phyloP scores from a whole-genome alignment of 2,113 vertebrate species.

The Uropsilus gracilis region DNA sequence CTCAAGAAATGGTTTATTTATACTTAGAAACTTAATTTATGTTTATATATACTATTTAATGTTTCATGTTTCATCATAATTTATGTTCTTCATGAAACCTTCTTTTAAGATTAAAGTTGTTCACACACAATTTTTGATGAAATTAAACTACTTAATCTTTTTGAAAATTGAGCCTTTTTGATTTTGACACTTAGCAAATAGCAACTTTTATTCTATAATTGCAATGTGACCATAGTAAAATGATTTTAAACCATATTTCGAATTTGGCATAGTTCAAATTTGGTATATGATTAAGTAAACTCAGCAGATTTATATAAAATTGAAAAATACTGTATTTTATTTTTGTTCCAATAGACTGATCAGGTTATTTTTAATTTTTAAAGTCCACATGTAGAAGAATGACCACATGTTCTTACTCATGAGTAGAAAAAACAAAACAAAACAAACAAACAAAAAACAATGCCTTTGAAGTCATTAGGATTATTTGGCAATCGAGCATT shows the following conservation, averaged over 20 bases:
- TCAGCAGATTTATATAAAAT: neutral
- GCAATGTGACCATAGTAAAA: slow-evolving; percentile 1
- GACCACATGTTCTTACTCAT: neutral
- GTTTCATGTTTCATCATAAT: neutral
- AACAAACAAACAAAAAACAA: too few species aligned
- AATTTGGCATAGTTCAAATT: slow-evolving; percentile 34
- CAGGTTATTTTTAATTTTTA: slow-evolving; percentile 9
- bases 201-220: slow-evolving; percentile 45
- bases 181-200: slow-evolving; percentile 67
- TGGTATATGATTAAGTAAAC: slow-evolving; percentile 15
- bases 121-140: neutral
- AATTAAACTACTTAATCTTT: slow-evolving; percentile 49
- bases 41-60: slow-evolving; percentile 32
- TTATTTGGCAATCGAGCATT: slow-evolving; percentile 18
- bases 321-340: neutral
- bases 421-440: too few species aligned
- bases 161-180: slow-evolving; percentile 49
- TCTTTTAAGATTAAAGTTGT: slow-evolving; percentile 46
- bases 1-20: slow-evolving; percentile 14
- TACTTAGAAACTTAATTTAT: slow-evolving; percentile 17
- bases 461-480: slow-evolving; percentile 24
- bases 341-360: neutral
- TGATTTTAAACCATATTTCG: too few species aligned
- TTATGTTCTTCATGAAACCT: slow-evolving; percentile 38
- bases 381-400: neutral